Evolutionary conservation across 2,113 vertebrate species (phyloP).

Genomic region (Girardinichthys multiradiatus): DNA sequence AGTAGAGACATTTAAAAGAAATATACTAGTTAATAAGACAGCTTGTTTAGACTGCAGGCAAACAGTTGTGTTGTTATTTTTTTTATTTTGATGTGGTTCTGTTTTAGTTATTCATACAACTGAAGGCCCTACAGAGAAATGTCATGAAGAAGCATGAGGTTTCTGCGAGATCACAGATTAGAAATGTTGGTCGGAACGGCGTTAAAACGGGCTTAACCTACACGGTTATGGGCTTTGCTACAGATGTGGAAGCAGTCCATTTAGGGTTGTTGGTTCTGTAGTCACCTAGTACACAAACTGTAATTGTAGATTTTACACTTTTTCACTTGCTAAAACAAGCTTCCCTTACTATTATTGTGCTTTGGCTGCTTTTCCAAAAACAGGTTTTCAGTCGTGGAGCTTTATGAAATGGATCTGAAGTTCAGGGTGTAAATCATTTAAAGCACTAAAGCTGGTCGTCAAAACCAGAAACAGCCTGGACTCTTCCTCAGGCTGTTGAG

Average conservation of each 20-base stretch:
- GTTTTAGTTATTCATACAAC: too few relatives aligned
- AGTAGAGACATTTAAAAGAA: too few relatives aligned
- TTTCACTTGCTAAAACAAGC: neutral
- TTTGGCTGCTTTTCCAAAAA: too few relatives aligned
- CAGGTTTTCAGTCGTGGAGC: too few relatives aligned
- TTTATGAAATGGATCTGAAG: neutral
- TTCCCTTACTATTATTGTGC: too few relatives aligned
- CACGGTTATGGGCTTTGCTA: conserved; percentile 52
- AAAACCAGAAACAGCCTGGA: neutral
- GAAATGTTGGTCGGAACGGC: conserved; percentile 25
- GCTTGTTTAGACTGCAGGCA: too few relatives aligned
- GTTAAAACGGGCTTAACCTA: conserved; percentile 40
- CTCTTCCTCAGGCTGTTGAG: too few relatives aligned
- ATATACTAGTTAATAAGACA: too few relatives aligned
- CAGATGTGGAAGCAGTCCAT: conserved; percentile 28
- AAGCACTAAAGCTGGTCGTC: neutral
- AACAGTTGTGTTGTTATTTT: too few relatives aligned
- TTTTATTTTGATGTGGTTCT: too few relatives aligned
- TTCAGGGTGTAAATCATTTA: neutral
- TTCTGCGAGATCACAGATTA: conserved; percentile 35
- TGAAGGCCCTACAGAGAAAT: neutral
- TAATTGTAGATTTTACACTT: neutral
- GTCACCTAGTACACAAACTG: neutral
- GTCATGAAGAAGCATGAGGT: neutral
- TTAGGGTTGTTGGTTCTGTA: neutral